Conservation (phyloP, 2,113 vertebrate genomes). For the Parus major region DNA sequence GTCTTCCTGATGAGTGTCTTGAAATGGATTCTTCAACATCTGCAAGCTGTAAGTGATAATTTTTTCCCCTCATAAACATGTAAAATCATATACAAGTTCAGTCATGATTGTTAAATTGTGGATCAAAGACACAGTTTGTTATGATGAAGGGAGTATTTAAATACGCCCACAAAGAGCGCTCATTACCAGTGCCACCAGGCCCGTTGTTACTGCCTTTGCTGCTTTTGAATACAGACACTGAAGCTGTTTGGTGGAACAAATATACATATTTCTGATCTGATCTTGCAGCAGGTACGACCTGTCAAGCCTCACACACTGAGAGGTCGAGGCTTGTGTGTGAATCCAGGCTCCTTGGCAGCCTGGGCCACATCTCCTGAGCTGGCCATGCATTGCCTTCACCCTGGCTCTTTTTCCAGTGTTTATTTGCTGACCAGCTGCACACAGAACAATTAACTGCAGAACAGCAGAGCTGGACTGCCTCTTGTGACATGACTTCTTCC, state of each 20-base stretch:
- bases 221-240: not conserved
- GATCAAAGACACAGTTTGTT: not conserved
- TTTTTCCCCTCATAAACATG: not conserved
- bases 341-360: not conserved
- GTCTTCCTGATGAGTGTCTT: not conserved
- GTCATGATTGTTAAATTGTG: conserved; percentile 7
- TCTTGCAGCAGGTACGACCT: not conserved
- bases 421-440: not conserved
- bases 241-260: not conserved
- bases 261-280: not conserved
- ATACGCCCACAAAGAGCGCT: not conserved
- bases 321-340: fast-evolving
- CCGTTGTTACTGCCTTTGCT: not conserved
- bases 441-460: not conserved
- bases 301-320: not conserved
- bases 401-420: not conserved
- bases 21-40: not conserved
- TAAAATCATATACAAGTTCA: conserved; percentile 26
- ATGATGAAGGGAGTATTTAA: not conserved
- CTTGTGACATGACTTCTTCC: not conserved
- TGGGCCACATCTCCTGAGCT: not conserved
- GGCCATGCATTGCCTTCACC: fast-evolving
- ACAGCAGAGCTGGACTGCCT: not conserved
- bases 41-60: not conserved
- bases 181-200: not conserved